Evolutionary conservation across 1,140 invertebrate species (phyloP), one percentile per base, ranked within the genome.

Genomic region (Drosophila tani): DNA sequence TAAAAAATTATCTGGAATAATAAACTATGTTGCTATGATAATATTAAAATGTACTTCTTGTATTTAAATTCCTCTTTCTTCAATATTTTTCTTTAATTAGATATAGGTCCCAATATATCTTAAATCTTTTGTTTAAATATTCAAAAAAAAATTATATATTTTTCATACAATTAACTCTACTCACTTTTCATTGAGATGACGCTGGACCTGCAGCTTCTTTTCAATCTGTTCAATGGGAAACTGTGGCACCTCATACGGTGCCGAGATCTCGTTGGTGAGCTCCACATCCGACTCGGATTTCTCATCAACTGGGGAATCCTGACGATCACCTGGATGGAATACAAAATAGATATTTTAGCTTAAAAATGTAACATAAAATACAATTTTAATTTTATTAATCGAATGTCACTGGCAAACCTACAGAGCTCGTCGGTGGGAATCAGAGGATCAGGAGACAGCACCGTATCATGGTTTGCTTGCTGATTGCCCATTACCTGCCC

Each of bases 191-290:
- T 97, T 98, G 4, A 99, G 94, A 91, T 98, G 97, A n/a, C 97
- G 94, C 90, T 99, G 98, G 65, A 98, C 96, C 40, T 97, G 95
- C 9, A 98, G 94, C 88, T 98, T 98, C 93, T 97, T 98, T 93
- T 99, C 98, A 62, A 98, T 97, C 91, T 99, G 97, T 93, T 99
- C 98, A 82, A 99, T 99, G 1, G 98, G 98, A 93, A 99, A 99
- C 93, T 99, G 97, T 0, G 98, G 97, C 15, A 99, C 97, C 93
- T 99, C 98, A 92, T 98, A 99, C 0, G 98, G 97, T 9, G 97
- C 97, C 15, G 97, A 98, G 74, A 98, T 96, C 93, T 98, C 97
- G 93, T 98, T 98, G 38, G 96, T 95, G 2, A 91, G 67, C 58
- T 91, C 88, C 50, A 70, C 65, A 59, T 82, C 80, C 15, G 45